A percentile compares a stretch with the other conserved stretches of the same genome.
Evolutionary conservation across 2,888 invertebrate genomes (phyloP).

Genomic region (Sturmia bella): DNA sequence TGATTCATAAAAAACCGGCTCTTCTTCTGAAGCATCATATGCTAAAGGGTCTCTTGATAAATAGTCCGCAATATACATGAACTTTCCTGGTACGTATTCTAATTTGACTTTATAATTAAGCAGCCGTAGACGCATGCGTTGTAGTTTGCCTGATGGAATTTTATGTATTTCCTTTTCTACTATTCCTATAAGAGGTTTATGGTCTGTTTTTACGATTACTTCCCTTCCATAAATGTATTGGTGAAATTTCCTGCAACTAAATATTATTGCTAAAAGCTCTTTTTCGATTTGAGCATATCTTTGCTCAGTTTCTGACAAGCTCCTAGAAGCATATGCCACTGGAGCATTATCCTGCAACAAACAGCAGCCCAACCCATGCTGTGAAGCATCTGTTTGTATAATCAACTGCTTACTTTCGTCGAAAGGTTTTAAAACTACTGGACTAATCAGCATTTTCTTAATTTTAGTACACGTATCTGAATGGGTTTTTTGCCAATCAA

Average conservation of each 20-base stretch:
- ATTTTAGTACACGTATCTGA: constrained; percentile 12
- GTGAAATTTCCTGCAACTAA: constrained; percentile 44
- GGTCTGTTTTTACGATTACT: constrained; percentile 52
- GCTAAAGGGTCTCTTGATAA: constrained; percentile 55
- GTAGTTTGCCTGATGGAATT: constrained; percentile 42
- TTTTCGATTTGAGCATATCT: constrained; percentile 67
- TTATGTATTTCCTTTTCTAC: constrained; percentile 45
- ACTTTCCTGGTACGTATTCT: too few relatives aligned
- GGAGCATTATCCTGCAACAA: constrained; percentile 67
- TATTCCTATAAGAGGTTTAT: constrained; percentile 55
- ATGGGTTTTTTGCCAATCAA: constrained; percentile 23
- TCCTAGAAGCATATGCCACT: constrained; percentile 67
- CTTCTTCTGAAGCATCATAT: constrained; percentile 41
- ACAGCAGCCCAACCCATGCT: constrained; percentile 67
- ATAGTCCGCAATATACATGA: constrained; percentile 45
- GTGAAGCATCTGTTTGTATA: constrained; percentile 54
- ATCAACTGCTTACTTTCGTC: constrained; percentile 48
- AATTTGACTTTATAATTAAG: too few relatives aligned
- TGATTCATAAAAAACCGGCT: constrained; percentile 50
- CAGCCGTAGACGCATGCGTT: not conserved
- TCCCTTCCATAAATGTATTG: constrained; percentile 58
- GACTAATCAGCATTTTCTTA: constrained; percentile 8
- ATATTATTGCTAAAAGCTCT: constrained; percentile 70
- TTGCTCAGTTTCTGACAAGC: constrained; percentile 56
- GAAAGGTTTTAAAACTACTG: constrained; percentile 18